Evolutionary conservation across 2,113 vertebrate species (phyloP).

Genomic region (Nerophis lumbriciformis): DNA sequence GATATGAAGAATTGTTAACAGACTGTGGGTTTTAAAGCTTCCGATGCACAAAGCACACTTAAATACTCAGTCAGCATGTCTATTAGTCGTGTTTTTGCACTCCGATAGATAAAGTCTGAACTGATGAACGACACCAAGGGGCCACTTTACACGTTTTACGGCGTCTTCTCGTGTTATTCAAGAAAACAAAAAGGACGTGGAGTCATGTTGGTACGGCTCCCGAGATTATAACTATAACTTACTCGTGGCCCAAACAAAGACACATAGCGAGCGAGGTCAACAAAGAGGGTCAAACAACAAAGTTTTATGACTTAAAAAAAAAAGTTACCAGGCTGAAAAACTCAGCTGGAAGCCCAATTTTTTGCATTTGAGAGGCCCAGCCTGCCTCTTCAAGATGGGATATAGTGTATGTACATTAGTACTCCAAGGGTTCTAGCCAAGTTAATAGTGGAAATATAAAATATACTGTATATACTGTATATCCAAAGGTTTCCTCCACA

Average conservation of each 20-base stretch:
- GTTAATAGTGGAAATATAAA: too few species aligned
- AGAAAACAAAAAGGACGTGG: slow-evolving; percentile 19
- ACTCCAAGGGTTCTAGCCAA: background rate
- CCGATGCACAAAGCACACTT: too few species aligned
- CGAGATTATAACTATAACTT: background rate
- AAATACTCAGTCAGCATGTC: too few species aligned
- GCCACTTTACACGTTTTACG: slow-evolving; percentile 1
- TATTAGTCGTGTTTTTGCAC: too few species aligned
- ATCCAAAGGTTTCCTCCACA: too few species aligned
- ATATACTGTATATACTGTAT: too few species aligned
- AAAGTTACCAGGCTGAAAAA: slow-evolving; percentile 1
- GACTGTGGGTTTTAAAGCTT: too few species aligned
- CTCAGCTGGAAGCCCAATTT: slow-evolving; percentile 3
- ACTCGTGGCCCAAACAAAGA: slow-evolving; percentile 12
- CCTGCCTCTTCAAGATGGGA: slow-evolving; percentile 1
- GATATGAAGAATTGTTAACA: too few species aligned
- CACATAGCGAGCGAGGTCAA: background rate
- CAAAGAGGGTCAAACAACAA: slow-evolving; percentile 4
- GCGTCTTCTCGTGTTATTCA: background rate
- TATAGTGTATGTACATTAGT: background rate
- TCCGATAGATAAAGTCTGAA: background rate
- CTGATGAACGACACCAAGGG: slow-evolving; percentile 1
- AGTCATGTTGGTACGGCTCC: background rate
- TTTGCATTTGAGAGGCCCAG: background rate
- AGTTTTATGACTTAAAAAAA: slow-evolving; percentile 3